phyloP scores from a whole-genome alignment of 1,140 invertebrate species.

The Diachasma alloeum region DNA sequence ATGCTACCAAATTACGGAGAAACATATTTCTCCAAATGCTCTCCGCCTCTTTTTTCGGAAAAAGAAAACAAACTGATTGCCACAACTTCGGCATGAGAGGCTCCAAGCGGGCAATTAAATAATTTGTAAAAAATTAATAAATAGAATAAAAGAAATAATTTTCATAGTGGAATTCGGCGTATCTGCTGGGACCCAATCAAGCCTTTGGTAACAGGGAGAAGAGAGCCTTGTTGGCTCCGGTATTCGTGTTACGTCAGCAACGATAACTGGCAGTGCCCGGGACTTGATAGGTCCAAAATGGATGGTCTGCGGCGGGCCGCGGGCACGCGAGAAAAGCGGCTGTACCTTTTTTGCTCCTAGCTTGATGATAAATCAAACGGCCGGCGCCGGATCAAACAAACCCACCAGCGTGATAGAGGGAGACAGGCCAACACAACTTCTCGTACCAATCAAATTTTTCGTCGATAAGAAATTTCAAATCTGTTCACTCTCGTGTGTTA shows the following conservation, averaged over 20 bases:
- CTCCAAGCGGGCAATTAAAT: neutral
- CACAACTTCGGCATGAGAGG: neutral
- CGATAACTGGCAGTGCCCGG: constrained; percentile 36
- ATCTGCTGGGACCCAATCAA: constrained; percentile 10
- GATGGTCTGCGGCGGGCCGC: constrained; percentile 34
- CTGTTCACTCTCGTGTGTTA: neutral
- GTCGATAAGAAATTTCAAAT: constrained; percentile 10
- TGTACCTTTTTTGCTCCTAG: constrained; percentile 30
- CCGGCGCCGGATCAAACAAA: constrained; percentile 26
- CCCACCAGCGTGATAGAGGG: constrained; percentile 14
- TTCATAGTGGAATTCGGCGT: constrained; percentile 15
- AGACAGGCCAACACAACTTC: constrained; percentile 7
- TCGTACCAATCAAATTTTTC: constrained; percentile 30
- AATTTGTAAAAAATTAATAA: neutral
- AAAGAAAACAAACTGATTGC: neutral
- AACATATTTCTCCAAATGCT: neutral
- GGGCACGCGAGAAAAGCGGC: constrained; percentile 30
- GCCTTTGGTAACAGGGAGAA: neutral
- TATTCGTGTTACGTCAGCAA: constrained; percentile 37
- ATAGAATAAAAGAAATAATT: constrained; percentile 3
- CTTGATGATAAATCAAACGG: constrained; percentile 37
- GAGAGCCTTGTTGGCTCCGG: constrained; percentile 20
- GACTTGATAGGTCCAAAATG: constrained; percentile 36
- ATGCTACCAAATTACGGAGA: neutral
- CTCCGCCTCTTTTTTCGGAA: neutral